Conservation (phyloP, 2,888 invertebrate species). For the Stictocephala bisonia region DNA sequence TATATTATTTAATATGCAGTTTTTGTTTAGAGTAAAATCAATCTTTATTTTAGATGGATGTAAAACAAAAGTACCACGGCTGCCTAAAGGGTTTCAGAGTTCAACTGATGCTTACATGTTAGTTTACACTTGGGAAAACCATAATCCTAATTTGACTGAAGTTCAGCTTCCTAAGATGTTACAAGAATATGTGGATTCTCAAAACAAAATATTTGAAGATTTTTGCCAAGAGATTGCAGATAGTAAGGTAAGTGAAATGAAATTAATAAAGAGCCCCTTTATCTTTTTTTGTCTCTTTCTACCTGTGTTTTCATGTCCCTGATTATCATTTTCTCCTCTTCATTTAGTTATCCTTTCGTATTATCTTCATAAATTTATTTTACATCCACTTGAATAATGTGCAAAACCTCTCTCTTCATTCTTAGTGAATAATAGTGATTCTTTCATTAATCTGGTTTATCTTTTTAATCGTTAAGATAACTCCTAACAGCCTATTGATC, state of each 20-base stretch:
- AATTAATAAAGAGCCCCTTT: not conserved
- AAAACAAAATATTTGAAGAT: constrained; percentile 46
- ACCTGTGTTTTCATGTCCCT: no score
- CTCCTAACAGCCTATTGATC: no score
- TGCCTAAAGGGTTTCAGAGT: constrained; percentile 66
- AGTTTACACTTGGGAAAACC: constrained; percentile 66
- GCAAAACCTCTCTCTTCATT: no score
- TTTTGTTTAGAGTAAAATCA: no score
- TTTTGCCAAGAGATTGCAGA: constrained; percentile 42
- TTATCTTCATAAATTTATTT: no score
- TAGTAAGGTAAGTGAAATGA: constrained; percentile 47
- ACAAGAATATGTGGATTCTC: constrained; percentile 36
- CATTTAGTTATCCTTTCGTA: no score
- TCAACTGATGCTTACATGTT: constrained; percentile 74
- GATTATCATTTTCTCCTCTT: no score
- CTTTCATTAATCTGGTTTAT: no score
- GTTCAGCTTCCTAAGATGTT: constrained; percentile 28
- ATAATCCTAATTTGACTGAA: not conserved
- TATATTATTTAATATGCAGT: no score
- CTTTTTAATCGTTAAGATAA: no score
- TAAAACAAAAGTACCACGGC: constrained; percentile 62
- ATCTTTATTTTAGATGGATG: constrained; percentile 58
- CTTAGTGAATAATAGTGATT: no score
- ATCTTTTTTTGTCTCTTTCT: not conserved
- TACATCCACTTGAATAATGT: no score